phyloP scores from a whole-genome alignment of 2,797 vertebrate genomes.

The Poecilia gillii region DNA sequence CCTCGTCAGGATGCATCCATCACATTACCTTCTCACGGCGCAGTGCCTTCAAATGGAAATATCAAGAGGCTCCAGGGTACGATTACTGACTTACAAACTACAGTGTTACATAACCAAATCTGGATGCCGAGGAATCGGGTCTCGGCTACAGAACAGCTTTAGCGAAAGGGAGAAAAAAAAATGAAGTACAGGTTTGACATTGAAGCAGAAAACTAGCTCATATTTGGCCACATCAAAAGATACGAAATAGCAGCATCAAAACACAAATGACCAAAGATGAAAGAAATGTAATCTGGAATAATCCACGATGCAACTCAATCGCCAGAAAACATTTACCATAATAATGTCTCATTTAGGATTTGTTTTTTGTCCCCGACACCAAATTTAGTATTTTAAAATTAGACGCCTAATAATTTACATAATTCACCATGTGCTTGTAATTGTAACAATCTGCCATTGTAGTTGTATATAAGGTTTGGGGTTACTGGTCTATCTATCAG shows the following conservation, averaged over 20 bases:
- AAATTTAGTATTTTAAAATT: not conserved
- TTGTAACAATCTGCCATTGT: not conserved
- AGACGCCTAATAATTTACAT: not conserved
- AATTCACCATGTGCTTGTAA: not conserved
- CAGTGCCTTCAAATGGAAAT: constrained; percentile 52
- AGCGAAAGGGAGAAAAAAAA: not conserved
- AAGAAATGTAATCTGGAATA: not conserved
- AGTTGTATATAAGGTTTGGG: not conserved
- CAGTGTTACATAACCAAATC: constrained; percentile 53
- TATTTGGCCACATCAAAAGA: not conserved
- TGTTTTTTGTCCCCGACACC: not conserved
- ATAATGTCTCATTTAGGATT: not conserved
- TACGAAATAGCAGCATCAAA: not conserved
- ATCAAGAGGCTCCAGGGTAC: constrained; percentile 47
- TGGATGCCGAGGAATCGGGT: constrained; percentile 23
- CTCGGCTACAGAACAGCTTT: constrained; percentile 1
- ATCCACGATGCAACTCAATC: not conserved
- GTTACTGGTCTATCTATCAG: not conserved
- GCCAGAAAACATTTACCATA: not conserved
- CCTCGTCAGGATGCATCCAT: constrained; percentile 62
- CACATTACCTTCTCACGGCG: constrained; percentile 52
- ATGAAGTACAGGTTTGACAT: not conserved
- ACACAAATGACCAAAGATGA: not conserved
- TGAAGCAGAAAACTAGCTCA: not conserved
- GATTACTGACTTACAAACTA: constrained; percentile 49